Evolutionary conservation across 2,113 vertebrate genomes (phyloP).

Genomic region (Addax nasomaculatus): DNA sequence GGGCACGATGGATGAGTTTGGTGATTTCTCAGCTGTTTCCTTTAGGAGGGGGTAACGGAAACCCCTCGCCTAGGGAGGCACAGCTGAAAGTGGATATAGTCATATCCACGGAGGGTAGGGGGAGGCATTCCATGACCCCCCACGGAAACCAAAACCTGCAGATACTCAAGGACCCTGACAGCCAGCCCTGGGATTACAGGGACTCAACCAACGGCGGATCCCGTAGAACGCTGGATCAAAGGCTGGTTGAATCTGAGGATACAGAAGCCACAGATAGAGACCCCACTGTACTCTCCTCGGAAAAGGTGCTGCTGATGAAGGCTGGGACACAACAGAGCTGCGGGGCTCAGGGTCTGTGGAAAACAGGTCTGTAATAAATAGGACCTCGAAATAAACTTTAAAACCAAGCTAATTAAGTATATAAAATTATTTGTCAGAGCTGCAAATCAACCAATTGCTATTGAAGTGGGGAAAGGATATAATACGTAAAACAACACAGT

Average conservation of each 20-base stretch:
- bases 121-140: background rate
- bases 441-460: background rate
- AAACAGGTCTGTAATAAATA: background rate
- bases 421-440: background rate
- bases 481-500: background rate
- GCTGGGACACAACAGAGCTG: background rate
- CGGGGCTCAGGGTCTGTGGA: fast-evolving
- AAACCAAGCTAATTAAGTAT: background rate
- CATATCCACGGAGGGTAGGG: background rate
- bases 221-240: background rate
- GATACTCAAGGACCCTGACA: background rate
- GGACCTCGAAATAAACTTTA: background rate
- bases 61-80: background rate
- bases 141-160: background rate
- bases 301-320: fast-evolving
- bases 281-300: too few species aligned
- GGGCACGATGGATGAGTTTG: background rate
- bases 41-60: background rate
- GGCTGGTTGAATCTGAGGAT: background rate
- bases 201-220: background rate
- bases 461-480: background rate
- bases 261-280: background rate
- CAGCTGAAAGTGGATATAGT: background rate
- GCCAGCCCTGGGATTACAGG: background rate
- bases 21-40: slow-evolving; percentile 26